These are phyloP conservation scores for Pteria penguin DNA, from an alignment of 2,888 invertebrate species.

Conservation along the genomic window DNA sequence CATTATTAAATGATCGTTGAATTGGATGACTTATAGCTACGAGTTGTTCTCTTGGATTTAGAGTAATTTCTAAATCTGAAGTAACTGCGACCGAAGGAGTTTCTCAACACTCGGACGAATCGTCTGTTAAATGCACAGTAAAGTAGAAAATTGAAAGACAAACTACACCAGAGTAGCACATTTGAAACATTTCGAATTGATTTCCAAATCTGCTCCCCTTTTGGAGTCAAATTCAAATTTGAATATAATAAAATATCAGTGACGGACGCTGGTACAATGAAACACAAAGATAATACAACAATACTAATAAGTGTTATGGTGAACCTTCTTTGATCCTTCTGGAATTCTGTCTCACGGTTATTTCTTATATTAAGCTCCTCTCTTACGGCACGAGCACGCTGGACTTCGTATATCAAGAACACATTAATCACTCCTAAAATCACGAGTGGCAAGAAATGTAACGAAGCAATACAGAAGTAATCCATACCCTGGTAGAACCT, in stretches of 20 bases:
- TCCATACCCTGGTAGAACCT: constrained; percentile 52
- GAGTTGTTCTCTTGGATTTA: neutral
- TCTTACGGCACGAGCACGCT: constrained; percentile 58
- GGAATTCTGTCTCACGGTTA: constrained; percentile 55
- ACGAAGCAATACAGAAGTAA: constrained; percentile 65
- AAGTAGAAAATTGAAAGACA: constrained; percentile 74
- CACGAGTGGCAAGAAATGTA: constrained; percentile 68
- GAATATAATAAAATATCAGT: constrained; percentile 64
- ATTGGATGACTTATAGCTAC: neutral
- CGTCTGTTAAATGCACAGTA: constrained; percentile 75
- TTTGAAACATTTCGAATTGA: constrained; percentile 61
- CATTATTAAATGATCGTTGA: neutral
- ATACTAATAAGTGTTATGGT: constrained; percentile 73
- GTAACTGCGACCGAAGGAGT: constrained; percentile 1
- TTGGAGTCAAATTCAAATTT: constrained; percentile 33
- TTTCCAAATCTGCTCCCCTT: constrained; percentile 47
- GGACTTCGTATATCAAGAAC: constrained; percentile 63
- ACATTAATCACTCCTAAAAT: constrained; percentile 65
- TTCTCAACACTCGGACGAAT: constrained; percentile 51
- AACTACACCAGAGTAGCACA: constrained; percentile 68
- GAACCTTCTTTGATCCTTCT: constrained; percentile 68
- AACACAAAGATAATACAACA: constrained; percentile 69
- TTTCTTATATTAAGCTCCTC: constrained; percentile 50
- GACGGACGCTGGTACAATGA: constrained; percentile 71
- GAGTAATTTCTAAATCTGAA: constrained; percentile 2